A percentile compares a stretch with the other conserved stretches of the same genome.
phyloP scores from a whole-genome alignment of 1,140 invertebrate genomes.

The Pogonus chalceus region DNA sequence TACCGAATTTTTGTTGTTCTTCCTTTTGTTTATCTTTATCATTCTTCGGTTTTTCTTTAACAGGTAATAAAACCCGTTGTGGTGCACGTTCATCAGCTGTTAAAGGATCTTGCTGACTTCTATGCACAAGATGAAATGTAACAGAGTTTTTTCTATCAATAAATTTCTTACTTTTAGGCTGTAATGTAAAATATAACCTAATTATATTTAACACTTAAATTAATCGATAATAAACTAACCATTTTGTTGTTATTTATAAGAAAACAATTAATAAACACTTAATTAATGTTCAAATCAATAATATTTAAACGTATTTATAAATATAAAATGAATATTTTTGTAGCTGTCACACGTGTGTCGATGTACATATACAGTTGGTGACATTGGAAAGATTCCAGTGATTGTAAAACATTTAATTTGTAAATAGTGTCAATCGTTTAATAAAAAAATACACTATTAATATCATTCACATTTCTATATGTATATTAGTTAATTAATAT shows the following conservation, averaged over 20 bases:
- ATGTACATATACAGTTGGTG: no score
- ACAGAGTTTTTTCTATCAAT: conserved; percentile 87
- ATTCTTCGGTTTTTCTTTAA: conserved; percentile 27
- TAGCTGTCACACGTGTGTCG: no score
- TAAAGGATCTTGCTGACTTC: conserved; percentile 87
- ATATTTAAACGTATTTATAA: no score
- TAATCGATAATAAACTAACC: background rate
- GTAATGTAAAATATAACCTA: conserved; percentile 24
- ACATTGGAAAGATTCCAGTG: no score
- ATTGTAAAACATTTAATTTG: no score
- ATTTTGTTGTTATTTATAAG: background rate
- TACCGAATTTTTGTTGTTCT: conserved; percentile 83
- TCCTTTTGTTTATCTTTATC: conserved; percentile 41
- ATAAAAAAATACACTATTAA: no score
- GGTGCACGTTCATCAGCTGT: conserved; percentile 79
- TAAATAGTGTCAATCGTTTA: no score
- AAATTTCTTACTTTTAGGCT: conserved; percentile 76
- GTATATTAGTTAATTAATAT: no score
- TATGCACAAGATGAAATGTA: conserved; percentile 83
- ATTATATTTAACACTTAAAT: background rate
- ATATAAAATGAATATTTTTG: no score
- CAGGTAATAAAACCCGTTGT: conserved; percentile 69
- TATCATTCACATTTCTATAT: no score
- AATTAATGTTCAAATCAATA: no score
- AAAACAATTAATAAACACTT: no score